Base-by-base conservation (phyloP, 2,797 vertebrate species). In the Ceryle rudis region DNA sequence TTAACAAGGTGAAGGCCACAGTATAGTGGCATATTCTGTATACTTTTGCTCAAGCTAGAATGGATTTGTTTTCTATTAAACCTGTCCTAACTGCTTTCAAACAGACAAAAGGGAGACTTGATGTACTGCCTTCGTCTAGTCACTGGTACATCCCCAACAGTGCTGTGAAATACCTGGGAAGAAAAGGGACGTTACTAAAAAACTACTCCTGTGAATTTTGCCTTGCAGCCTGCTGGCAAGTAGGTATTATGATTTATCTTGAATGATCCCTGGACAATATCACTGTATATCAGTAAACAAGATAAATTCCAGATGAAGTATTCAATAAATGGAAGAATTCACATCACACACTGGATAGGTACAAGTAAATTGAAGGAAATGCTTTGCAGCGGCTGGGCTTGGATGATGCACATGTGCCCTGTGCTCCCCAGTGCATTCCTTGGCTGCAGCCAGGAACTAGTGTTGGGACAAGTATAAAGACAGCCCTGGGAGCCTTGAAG, bases 111-210 rank as follows among this genome's bases (percentile, higher is more conserved):
- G 16, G 25, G 11, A 55, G 5, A 23, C 11, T 44, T 29, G 13
- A 49, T 35, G 10, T 29, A 26, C 23, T 10, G 29, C 16, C 25
- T 80, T 75, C 6, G 21, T 58, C 4, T 35, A 41, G 52, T n/a
- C 54, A 6, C 16, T 5, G 6, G 2, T 17, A 10, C 4, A 22
- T 55, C 33, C 41, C 54, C 31, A 31, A 5, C 0, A 2, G 44
- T 23, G 6, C 44, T 81, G 49, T 64, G 42, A 71, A 42, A 51
- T 35, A 9, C 10, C 2, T 2, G 16, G 10, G 4, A 64, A 14
- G 37, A 57, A 51, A 39, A 74, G 21, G 4, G 22, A 39, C 26
- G 21, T 62, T 47, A 6, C 15, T 87, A 6, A 33, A 28, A 75
- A 66, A 7, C 5, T 2, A 16, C 66, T 11, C 18, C 22, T 39